Percentiles rank a stretch among this genome's conserved stretches.
Evolutionary conservation across 1,140 invertebrate species (phyloP).

Genomic region (Notospermus geniculatus): DNA sequence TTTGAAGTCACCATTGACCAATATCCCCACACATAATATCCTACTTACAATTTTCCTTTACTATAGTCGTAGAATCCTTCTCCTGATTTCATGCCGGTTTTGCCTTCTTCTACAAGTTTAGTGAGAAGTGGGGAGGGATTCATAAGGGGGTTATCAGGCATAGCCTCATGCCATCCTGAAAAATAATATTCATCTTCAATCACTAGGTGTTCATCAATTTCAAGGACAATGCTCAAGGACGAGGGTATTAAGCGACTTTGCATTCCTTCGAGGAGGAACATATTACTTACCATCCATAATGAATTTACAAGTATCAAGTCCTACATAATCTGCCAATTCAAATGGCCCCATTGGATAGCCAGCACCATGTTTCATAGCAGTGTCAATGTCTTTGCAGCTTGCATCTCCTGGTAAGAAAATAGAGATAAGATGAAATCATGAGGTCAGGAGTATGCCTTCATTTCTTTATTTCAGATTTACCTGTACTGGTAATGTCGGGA

Average conservation of each 20-base stretch:
- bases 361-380: slow-evolving; percentile 83
- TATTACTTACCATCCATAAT: slow-evolving; percentile 58
- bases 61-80: slow-evolving; percentile 84
- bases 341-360: slow-evolving; percentile 84
- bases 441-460: too few species aligned
- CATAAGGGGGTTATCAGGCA: slow-evolving; percentile 75
- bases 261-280: too few species aligned
- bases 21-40: too few species aligned
- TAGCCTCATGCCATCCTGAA: slow-evolving; percentile 74
- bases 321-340: slow-evolving; percentile 77
- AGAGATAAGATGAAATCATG: background rate
- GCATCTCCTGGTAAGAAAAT: slow-evolving; percentile 64
- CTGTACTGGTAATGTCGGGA: too few species aligned
- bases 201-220: too few species aligned
- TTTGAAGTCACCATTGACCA: too few species aligned
- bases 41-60: slow-evolving; percentile 32
- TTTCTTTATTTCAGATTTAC: too few species aligned
- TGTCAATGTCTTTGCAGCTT: slow-evolving; percentile 71
- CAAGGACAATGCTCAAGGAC: too few species aligned
- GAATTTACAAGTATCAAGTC: slow-evolving; percentile 66
- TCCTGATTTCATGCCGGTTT: slow-evolving; percentile 78
- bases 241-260: too few species aligned
- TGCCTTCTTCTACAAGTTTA: slow-evolving; percentile 75
- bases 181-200: slow-evolving; percentile 23
- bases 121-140: slow-evolving; percentile 66